A percentile compares a stretch with the other conserved stretches of the same genome.
These are phyloP conservation scores for Pseudomyrmex dendroicus DNA, from an alignment of 1,140 invertebrate species.

Conservation along the genomic window DNA sequence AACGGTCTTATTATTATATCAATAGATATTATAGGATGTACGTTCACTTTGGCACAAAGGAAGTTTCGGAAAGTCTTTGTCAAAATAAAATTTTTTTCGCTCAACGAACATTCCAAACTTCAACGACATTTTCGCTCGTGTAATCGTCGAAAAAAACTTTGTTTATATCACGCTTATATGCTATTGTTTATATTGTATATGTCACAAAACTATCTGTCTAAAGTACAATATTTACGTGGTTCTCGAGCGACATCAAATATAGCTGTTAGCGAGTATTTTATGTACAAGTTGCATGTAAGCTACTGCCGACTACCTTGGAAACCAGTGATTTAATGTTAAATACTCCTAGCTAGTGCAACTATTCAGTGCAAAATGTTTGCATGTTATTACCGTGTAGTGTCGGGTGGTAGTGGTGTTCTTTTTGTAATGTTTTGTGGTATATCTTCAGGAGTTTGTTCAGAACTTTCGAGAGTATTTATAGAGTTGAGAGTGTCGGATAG, in stretches of 20 bases:
- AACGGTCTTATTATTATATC: too few relatives aligned
- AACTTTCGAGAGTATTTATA: slow-evolving; percentile 84
- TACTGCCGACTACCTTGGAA: background rate
- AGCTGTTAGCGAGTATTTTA: slow-evolving; percentile 5
- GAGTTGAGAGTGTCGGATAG: slow-evolving; percentile 85
- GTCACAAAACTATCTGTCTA: slow-evolving; percentile 7
- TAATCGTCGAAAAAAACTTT: background rate
- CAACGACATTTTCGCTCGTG: slow-evolving; percentile 14
- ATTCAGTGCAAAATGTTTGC: slow-evolving; percentile 60
- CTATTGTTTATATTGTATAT: background rate
- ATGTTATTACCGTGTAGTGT: slow-evolving; percentile 82
- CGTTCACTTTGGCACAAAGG: too few relatives aligned
- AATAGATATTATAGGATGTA: too few relatives aligned
- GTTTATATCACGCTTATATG: slow-evolving; percentile 2
- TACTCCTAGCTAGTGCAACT: slow-evolving; percentile 37
- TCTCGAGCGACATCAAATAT: slow-evolving; percentile 14
- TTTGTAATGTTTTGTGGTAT: slow-evolving; percentile 83
- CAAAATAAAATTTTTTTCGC: too few relatives aligned
- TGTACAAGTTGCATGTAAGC: slow-evolving; percentile 14
- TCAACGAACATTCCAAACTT: too few relatives aligned
- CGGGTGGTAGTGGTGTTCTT: slow-evolving; percentile 82
- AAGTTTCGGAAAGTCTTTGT: too few relatives aligned
- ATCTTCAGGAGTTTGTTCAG: slow-evolving; percentile 84
- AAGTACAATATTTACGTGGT: background rate
- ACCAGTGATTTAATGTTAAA: background rate